Base-by-base conservation (phyloP, 2,888 invertebrate genomes). In the Drosophila macrospina region DNA sequence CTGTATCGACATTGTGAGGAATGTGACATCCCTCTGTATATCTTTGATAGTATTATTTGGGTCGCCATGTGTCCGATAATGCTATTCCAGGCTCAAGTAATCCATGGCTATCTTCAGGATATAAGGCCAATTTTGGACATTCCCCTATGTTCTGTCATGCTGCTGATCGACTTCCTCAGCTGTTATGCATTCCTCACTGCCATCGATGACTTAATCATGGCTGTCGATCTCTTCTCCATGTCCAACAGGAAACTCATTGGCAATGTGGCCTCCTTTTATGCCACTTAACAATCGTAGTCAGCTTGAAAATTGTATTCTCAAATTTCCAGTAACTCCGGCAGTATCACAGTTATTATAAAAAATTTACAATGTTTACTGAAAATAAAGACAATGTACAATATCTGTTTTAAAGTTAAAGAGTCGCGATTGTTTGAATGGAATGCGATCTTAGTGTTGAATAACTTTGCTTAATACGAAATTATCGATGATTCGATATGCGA, bases 51-150 rank as follows among this genome's bases (percentile, higher is more conserved):
- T 39, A 0, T 39, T 0, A 7, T 81, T 16, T 69, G 71, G 62
- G 1, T 55, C 1, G 0, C 34, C 10, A 32, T 55, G 30, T 64
- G 63, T 11, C 85, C 85, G 0, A 0, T 86, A 15, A 16, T 80
- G 30, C 26, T 86, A 0, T 78, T 70, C 26, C 78, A 86, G 50
- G 63, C 66, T 0, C 80, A 78, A 44, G 51, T 86, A 1, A 67
- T 86, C 32, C 50, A 66, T 26, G 85, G 88, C 4, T 20, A 62
- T 44, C 10, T 42, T 0, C 50, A 64, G 11, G 5, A n/a, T 1
- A 5, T 4, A 0, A 20, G 15, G 7, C 73, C 88, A 0, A 1
- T 56, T 0, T 8, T 60, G 26, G 85, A 86, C 15, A 59, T 42
- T 10, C 86, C 85, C 0, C 65, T 85, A 2, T 76, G 70, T 10